phyloP scores from a whole-genome alignment of 1,140 invertebrate genomes.

The Kradibia gibbosae region DNA sequence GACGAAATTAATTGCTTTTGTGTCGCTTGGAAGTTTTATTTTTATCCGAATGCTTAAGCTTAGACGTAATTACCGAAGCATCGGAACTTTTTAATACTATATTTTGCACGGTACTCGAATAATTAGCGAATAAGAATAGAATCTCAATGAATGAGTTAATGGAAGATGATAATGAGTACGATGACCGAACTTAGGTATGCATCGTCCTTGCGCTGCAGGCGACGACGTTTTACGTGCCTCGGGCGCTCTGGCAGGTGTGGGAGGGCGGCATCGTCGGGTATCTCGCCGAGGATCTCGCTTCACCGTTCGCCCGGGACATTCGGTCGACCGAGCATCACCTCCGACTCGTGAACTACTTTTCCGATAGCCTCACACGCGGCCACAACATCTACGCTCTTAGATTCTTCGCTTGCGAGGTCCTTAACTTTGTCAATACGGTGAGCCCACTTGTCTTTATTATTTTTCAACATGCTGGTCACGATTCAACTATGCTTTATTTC shows the following conservation, averaged over 20 bases:
- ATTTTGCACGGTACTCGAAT: too few relatives aligned
- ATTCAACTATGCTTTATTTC: too few relatives aligned
- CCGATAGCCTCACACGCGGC: not conserved
- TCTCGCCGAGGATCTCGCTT: conserved; percentile 63
- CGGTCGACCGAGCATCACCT: not conserved
- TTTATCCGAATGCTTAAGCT: too few relatives aligned
- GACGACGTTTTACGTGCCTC: conserved; percentile 72
- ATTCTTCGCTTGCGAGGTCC: conserved; percentile 71
- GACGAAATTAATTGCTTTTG: too few relatives aligned
- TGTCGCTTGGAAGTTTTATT: too few relatives aligned
- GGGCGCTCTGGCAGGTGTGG: conserved; percentile 71
- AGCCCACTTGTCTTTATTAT: not conserved
- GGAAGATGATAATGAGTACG: too few relatives aligned
- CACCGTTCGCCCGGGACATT: conserved; percentile 45
- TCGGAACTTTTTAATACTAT: too few relatives aligned
- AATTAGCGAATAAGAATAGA: too few relatives aligned
- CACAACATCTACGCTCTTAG: conserved; percentile 79
- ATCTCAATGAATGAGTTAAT: too few relatives aligned
- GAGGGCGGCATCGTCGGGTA: conserved; percentile 65
- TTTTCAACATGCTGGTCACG: not conserved
- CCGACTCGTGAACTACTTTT: conserved; percentile 5
- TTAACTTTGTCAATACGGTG: conserved; percentile 49
- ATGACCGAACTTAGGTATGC: conserved; percentile 66
- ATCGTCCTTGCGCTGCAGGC: conserved; percentile 78
- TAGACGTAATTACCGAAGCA: too few relatives aligned